Conservation (phyloP, 2,113 vertebrate species). For the Salvator merianae region DNA sequence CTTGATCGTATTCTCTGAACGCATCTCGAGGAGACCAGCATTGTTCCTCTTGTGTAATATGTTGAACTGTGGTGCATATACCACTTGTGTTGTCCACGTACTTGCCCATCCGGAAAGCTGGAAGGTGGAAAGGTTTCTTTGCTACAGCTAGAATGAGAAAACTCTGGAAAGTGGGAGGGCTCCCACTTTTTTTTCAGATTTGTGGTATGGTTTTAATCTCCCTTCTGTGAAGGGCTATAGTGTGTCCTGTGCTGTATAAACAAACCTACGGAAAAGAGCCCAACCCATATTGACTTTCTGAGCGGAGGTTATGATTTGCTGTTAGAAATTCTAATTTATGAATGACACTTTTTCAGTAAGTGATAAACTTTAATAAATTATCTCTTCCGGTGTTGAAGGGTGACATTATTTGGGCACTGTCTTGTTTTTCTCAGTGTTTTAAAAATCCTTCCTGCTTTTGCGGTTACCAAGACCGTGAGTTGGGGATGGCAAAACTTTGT, state of each 20-base stretch:
- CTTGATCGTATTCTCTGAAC: neutral
- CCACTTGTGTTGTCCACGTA: fast-evolving
- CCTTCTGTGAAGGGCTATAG: slow-evolving; percentile 81
- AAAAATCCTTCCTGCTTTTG: fast-evolving
- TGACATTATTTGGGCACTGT: slow-evolving; percentile 50
- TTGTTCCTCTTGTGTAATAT: neutral
- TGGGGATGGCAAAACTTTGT: neutral
- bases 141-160: neutral
- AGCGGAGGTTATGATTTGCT: slow-evolving; percentile 68
- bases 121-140: neutral
- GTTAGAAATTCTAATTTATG: slow-evolving; percentile 80
- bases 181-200: slow-evolving; percentile 47
- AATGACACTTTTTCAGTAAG: slow-evolving; percentile 67
- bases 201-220: slow-evolving; percentile 61
- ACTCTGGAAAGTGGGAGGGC: neutral
- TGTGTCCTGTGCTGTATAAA: slow-evolving; percentile 62
- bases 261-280: slow-evolving; percentile 41
- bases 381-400: slow-evolving; percentile 70
- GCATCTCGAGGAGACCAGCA: neutral
- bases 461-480: fast-evolving
- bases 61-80: neutral
- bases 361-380: slow-evolving; percentile 81
- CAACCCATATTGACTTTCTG: slow-evolving; percentile 57
- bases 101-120: neutral
- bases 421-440: neutral